Evolutionary conservation across 2,797 vertebrate genomes (phyloP), one percentile per base, ranked within the genome.

Genomic region (Pangasius sanitwongsei): DNA sequence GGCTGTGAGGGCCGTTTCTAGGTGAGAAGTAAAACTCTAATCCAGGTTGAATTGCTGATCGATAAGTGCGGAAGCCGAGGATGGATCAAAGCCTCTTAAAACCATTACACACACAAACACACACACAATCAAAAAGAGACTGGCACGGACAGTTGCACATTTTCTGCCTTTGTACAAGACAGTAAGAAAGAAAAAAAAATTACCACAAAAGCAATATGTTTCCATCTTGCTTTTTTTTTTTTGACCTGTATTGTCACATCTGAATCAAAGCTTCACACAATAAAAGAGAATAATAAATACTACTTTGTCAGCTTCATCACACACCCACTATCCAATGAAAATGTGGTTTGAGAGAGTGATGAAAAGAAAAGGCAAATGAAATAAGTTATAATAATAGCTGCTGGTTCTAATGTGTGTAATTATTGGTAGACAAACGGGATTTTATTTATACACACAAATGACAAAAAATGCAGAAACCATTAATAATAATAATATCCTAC

Each of bases 1-100:
- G 91, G 91, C 81, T 93, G 92, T 93, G 91, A 91, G 89, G 82
- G 90, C 90, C 69, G 87, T 88, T 87, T 90, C 86, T 65, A 41
- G 87, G 83, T 91, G 81, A 90, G 87, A 83, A 87, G 86, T 55
- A 69, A 53, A 91, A 89, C 81, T 80, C 31, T 88, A 91, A 92
- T 93, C 90, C 89, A 77, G 85, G 89, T 90, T 92, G 90, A 93
- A 91, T 34, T 89, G 90, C 89, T 90, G 86, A 91, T 92, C 91
- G 85, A 92, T 92, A 63, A 77, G 69, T 23, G 85, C 81, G 34
- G 70, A 85, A 88, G 88, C 83, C 74, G 90, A 89, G 75, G 77
- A 88, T 83, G 86, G 88, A 90, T 91, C 86, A 92, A 90, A 89
- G 89, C 72, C 82, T 83, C 89, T 90, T 85, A 89, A 90, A 91